Evolutionary conservation across 2,113 vertebrate genomes (phyloP), one percentile per base, ranked within the genome.

Genomic region (Toxotes jaculatrix): DNA sequence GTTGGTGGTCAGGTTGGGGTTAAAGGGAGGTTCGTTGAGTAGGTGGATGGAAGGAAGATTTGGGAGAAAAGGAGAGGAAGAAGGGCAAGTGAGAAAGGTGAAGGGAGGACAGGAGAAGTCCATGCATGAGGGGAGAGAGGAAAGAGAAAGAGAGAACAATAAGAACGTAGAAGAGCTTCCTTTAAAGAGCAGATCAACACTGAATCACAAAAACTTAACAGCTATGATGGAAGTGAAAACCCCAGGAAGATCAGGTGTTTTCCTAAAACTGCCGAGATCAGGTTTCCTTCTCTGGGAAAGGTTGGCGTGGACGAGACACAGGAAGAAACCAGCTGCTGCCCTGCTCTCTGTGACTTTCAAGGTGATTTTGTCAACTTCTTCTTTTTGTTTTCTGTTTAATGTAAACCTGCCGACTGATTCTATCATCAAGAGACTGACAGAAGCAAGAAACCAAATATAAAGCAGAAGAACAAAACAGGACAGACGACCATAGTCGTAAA

Each of bases 91-190:
- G 43, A 65, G 17, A 59, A 56, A 5, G 64, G 23, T 59, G 63
- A 1, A 32, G 55, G 55, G 76, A 60, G 49, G 49, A n/a, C 7
- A 19, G 49, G 49, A 60, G 14, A 59, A 67, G 57, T 38, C 1
- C 72, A 80, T 79, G 76, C 87, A 79, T 72, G 84, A 64, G 67
- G 76, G 77, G 74, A 83, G 71, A 57, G 60, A 13, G 74, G 70
- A 70, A 69, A 79, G 32, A 77, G 66, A 77, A 79, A 61, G 47
- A 67, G 4, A 84, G 38, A 90, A 72, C 4, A 49, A 62, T 86
- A 77, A 87, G 84, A 82, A 76, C 9, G 56, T 40, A 27, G 3
- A 69, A 34, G 17, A 61, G 57, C 61, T 36, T 36, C 7, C 23
- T 61, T 21, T 61, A n/a, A 0, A 64, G 10, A 70, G 7, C 0